Evolutionary conservation across 2,113 vertebrate species (phyloP).

Genomic region (Mustela lutreola): DNA sequence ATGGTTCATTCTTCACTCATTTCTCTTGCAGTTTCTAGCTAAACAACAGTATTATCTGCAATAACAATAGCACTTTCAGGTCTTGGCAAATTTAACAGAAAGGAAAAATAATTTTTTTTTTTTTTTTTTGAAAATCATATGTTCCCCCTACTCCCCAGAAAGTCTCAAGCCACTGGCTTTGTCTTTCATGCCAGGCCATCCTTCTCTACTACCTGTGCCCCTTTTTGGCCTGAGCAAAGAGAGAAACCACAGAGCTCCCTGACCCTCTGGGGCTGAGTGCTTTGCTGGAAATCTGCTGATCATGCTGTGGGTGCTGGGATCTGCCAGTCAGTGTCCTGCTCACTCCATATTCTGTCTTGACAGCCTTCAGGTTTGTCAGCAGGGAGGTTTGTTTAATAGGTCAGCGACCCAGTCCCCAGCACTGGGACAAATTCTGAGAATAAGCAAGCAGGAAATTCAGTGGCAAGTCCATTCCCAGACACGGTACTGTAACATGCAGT

Average conservation of each 20-base stretch:
- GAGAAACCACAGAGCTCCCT: not conserved
- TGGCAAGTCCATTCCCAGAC: not conserved
- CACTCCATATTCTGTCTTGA: not conserved
- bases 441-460: not conserved
- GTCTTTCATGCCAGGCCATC: not conserved
- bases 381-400: not conserved
- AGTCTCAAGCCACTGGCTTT: not conserved
- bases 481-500: no score
- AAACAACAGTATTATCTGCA: not conserved
- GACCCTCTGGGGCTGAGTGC: not conserved
- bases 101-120: not conserved
- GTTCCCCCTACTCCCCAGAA: not conserved
- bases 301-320: no score
- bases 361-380: not conserved
- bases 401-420: not conserved
- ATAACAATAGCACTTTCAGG: not conserved
- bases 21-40: conserved; percentile 10
- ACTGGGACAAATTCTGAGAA: not conserved
- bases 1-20: not conserved
- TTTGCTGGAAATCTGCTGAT: conserved; percentile 1
- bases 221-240: not conserved
- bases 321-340: no score
- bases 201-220: not conserved
- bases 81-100: conserved; percentile 6
- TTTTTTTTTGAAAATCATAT: not conserved